Evolutionary conservation across 64 coral and sea anemone species (phyloP).

Genomic region (Pachyseris speciosa): DNA sequence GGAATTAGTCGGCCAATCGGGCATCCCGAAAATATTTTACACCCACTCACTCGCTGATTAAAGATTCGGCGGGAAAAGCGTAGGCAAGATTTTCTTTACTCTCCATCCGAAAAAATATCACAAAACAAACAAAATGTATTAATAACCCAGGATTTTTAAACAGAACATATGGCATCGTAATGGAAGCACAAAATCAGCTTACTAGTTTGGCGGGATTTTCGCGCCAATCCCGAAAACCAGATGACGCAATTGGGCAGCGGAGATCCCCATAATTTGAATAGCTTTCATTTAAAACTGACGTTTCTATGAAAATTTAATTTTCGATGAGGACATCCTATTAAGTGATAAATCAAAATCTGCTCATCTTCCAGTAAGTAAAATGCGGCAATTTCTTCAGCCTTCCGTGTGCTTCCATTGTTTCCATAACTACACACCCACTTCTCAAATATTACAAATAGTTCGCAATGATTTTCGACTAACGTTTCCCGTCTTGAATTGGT

Average conservation of each 20-base stretch:
- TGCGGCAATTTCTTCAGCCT: not conserved
- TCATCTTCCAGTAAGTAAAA: not conserved
- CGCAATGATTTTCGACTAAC: no score
- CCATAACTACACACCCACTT: constrained; percentile 14
- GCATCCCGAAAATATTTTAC: constrained; percentile 39
- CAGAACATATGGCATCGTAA: not conserved
- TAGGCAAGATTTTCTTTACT: not conserved
- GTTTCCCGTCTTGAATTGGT: no score
- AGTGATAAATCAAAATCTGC: not conserved
- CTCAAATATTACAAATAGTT: not conserved
- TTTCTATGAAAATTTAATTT: not conserved
- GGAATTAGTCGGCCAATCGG: not conserved
- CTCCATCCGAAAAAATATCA: not conserved
- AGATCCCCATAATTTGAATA: constrained; percentile 26
- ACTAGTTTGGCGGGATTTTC: constrained; percentile 32
- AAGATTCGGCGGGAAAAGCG: constrained; percentile 34
- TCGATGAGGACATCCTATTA: not conserved
- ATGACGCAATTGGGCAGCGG: constrained; percentile 47
- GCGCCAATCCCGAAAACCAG: constrained; percentile 14
- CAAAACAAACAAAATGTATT: not conserved
- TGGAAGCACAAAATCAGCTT: not conserved
- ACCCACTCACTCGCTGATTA: constrained; percentile 28
- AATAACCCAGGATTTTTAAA: not conserved
- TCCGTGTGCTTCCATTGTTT: not conserved
- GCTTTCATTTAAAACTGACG: constrained; percentile 3